Evolutionary conservation across 2,113 vertebrate species (phyloP), one percentile per base, ranked within the genome.

Genomic region (Nesoenas mayeri): DNA sequence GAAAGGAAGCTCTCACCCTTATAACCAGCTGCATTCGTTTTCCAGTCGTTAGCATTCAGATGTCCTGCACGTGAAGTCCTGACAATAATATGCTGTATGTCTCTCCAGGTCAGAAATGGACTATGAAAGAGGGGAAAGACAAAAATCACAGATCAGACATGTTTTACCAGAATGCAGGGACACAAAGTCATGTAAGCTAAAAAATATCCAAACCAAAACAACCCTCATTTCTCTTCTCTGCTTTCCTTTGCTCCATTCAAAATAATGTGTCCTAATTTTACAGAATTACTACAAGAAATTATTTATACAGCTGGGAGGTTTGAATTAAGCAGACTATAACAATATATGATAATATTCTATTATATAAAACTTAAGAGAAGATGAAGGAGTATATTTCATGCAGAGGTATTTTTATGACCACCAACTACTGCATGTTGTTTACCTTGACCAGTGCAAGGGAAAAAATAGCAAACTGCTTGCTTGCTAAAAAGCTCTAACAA

Each of bases 81-180:
- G 77, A 99, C 99, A 96, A 99, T 99, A 96, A 99, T 99, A 97
- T 99, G 99, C 96, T 99, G 99, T 82, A 99, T 98, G 69, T 99
- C 99, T 97, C 99, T 98, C 99, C 99, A 99, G 79, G 99, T 98
- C 96, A 99, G 97, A 97, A 98, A 98, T 88, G 99, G 96, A 98
- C 99, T 99, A 95, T 34, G 94, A 92, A 96, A 97, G 83, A 93
- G 34, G 57, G 77, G 86, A 95, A 97, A 98, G 91, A 98, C 78
- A 97, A 85, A 97, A 98, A 93, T 88, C 54, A 97, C 70, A 96
- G 51, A 82, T 92, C n/a, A 96, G 88, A 96, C 66, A 97, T 85
- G 91, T 97, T 96, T 96, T 94, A 96, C 85, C 72, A 97, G 92
- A 92, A 97, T 88, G 58, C 40, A 92, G 73, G 67, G 85, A 96